phyloP scores from a whole-genome alignment of 2,888 invertebrate genomes.

The Alitta virens region DNA sequence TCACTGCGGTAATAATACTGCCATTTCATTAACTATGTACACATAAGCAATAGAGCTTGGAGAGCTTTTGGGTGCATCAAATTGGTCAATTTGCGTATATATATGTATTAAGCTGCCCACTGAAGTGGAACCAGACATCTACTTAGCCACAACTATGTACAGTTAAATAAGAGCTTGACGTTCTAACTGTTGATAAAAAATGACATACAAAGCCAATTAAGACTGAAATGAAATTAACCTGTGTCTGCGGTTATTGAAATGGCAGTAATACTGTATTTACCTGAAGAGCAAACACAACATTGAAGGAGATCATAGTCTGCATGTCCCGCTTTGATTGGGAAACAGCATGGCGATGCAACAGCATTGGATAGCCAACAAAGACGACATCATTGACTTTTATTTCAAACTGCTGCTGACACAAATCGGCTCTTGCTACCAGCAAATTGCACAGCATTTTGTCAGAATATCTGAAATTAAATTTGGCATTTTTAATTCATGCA shows the following conservation, averaged over 20 bases:
- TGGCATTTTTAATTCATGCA: too few species aligned
- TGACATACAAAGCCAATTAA: too few species aligned
- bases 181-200: too few species aligned
- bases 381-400: conserved; percentile 92
- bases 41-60: too few species aligned
- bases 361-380: conserved; percentile 90
- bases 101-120: too few species aligned
- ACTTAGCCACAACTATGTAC: too few species aligned
- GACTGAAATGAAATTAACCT: not conserved
- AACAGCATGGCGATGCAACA: conserved; percentile 34
- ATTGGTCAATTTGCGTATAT: too few species aligned
- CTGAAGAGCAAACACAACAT: conserved; percentile 62
- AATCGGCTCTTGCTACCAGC: conserved; percentile 73
- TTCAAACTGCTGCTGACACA: conserved; percentile 89
- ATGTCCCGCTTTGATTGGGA: conserved; percentile 34
- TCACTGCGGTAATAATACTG: too few species aligned
- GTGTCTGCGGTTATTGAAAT: not conserved
- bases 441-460: conserved; percentile 41
- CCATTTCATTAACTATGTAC: too few species aligned
- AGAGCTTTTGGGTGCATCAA: too few species aligned
- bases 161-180: too few species aligned
- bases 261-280: conserved; percentile 37
- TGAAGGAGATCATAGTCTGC: conserved; percentile 73
- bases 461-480: conserved; percentile 36
- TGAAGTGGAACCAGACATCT: too few species aligned